Evolutionary conservation across 2,113 vertebrate genomes (phyloP).

Genomic region (Beaufortia kweichowensis): DNA sequence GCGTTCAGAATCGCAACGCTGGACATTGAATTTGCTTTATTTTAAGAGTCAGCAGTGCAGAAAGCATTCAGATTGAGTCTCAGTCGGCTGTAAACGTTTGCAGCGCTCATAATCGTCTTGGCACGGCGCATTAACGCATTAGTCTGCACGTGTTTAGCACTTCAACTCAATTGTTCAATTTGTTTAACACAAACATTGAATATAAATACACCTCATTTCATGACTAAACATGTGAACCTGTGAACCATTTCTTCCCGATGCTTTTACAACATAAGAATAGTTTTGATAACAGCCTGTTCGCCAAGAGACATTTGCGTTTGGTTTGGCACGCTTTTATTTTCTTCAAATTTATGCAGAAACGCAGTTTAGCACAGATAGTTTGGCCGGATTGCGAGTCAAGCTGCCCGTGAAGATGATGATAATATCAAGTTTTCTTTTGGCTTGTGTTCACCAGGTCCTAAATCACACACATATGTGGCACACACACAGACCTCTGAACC

Average conservation of each 20-base stretch:
- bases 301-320: constrained; percentile 31
- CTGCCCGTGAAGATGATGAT: constrained; percentile 24
- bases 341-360: constrained; percentile 35
- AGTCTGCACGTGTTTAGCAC: background rate
- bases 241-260: background rate
- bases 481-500: constrained; percentile 7
- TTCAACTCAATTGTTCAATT: constrained; percentile 31
- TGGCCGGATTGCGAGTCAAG: constrained; percentile 36
- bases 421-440: constrained; percentile 49
- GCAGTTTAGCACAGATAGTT: constrained; percentile 47
- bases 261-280: background rate
- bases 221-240: background rate
- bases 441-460: constrained; percentile 48
- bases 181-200: constrained; percentile 17
- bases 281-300: background rate
- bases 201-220: constrained; percentile 9
- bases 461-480: constrained; percentile 53
- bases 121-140: background rate
- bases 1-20: background rate
- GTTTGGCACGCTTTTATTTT: background rate
- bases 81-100: background rate
- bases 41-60: background rate
- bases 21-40: background rate
- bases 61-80: background rate
- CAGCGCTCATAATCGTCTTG: background rate